Percentiles rank a stretch among this genome's conserved stretches.
Evolutionary conservation across 2,797 vertebrate genomes (phyloP).

Genomic region (Falco rusticolus): DNA sequence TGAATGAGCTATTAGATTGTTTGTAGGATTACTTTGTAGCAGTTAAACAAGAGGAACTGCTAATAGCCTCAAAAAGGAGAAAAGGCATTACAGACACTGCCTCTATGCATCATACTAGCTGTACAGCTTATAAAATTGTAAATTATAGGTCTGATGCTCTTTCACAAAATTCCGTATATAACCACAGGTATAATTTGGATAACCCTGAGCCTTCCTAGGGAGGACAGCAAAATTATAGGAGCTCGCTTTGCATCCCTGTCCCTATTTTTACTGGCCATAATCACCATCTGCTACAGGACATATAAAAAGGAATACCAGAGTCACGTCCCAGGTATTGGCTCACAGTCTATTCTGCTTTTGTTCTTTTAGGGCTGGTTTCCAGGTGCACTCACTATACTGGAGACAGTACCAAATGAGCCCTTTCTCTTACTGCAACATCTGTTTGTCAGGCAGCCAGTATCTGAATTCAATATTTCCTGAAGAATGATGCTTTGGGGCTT

Average conservation of each 20-base stretch:
- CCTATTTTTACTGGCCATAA: neutral
- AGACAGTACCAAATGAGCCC: neutral
- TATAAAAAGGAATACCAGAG: neutral
- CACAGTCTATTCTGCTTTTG: neutral
- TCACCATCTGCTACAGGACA: neutral
- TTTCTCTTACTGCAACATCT: neutral
- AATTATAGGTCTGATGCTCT: neutral
- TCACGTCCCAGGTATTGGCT: neutral
- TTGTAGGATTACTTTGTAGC: neutral
- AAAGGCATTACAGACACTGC: neutral
- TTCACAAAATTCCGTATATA: neutral
- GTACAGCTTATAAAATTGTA: neutral
- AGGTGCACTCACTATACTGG: neutral
- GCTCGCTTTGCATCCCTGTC: neutral
- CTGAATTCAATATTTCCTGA: neutral
- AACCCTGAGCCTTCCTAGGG: neutral
- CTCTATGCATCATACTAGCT: neutral
- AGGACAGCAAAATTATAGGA: neutral
- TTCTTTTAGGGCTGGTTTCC: neutral
- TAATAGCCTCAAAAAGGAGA: neutral
- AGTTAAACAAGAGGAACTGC: neutral
- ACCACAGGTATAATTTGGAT: neutral
- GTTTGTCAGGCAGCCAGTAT: slow-evolving; percentile 13
- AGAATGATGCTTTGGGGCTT: neutral
- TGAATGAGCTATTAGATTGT: neutral